phyloP scores from a whole-genome alignment of 2,888 invertebrate species.

The Arenicola marina region DNA sequence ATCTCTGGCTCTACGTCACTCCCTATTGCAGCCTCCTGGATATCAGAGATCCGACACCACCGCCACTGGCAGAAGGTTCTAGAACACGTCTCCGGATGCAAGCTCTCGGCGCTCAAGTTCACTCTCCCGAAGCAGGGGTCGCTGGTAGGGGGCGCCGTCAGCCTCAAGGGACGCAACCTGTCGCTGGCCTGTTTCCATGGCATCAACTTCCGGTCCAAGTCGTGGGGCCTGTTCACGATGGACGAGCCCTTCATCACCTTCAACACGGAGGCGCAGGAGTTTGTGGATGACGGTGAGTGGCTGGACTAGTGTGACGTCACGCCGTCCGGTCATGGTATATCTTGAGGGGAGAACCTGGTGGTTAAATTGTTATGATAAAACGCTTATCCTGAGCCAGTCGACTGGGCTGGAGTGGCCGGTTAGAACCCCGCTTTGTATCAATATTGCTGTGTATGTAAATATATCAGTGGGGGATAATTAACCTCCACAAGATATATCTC shows the following conservation, averaged over 20 bases:
- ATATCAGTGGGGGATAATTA: too few relatives aligned
- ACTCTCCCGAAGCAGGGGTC: conserved; percentile 66
- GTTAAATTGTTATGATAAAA: too few relatives aligned
- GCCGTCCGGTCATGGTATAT: too few relatives aligned
- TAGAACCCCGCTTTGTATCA: too few relatives aligned
- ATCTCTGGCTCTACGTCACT: too few relatives aligned
- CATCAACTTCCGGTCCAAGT: conserved; percentile 57
- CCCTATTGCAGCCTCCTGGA: conserved; percentile 19
- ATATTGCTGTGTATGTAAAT: too few relatives aligned
- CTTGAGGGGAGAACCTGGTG: too few relatives aligned
- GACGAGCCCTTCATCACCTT: conserved; percentile 50
- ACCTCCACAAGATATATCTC: too few relatives aligned
- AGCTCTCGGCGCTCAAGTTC: conserved; percentile 68
- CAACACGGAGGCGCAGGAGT: conserved; percentile 74
- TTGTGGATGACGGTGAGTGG: conserved; percentile 53
- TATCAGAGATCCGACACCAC: conserved; percentile 68
- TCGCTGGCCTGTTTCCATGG: conserved; percentile 97
- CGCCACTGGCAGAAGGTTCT: conserved; percentile 94
- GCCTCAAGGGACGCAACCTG: conserved; percentile 73
- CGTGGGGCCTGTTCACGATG: conserved; percentile 39
- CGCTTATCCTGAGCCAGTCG: too few relatives aligned
- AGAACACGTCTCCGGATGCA: conserved; percentile 78
- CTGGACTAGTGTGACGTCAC: too few relatives aligned
- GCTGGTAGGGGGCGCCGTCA: conserved; percentile 84
- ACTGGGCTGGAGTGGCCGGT: too few relatives aligned